Evolutionary conservation across 2,113 vertebrate genomes (phyloP).

Genomic region (Nibea albiflora): DNA sequence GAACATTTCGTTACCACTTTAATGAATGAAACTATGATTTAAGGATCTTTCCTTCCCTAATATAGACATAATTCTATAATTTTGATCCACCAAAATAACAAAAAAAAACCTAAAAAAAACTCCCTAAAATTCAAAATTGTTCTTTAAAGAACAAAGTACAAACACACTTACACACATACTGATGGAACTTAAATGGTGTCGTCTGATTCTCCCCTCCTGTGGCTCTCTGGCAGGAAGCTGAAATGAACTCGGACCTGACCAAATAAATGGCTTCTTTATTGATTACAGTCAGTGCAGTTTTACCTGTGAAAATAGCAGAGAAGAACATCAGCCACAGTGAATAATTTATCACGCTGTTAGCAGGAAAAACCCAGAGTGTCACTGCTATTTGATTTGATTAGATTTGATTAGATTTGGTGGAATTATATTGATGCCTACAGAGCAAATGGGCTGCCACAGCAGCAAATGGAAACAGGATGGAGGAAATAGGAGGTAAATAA

Average conservation of each 20-base stretch:
- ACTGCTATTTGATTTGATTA: slow-evolving; percentile 15
- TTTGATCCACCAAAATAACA: not conserved
- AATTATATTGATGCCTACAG: slow-evolving; percentile 26
- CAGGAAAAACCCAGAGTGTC: slow-evolving; percentile 16
- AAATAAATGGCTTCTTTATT: slow-evolving; percentile 12
- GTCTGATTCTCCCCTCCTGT: not conserved
- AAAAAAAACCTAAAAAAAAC: not conserved
- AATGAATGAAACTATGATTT: no score
- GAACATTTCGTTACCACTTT: not conserved
- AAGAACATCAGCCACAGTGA: not conserved
- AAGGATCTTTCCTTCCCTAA: no score
- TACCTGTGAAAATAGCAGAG: slow-evolving; percentile 19
- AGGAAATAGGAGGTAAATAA: slow-evolving; percentile 7
- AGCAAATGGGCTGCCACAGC: slow-evolving; percentile 10
- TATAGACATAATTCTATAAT: no score
- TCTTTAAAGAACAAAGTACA: not conserved
- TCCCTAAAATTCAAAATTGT: not conserved
- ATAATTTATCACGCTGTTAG: slow-evolving; percentile 29
- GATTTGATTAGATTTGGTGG: slow-evolving; percentile 32
- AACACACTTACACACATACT: not conserved
- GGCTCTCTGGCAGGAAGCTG: not conserved
- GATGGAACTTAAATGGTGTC: not conserved
- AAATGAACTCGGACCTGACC: not conserved
- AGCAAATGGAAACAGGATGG: slow-evolving; percentile 8
- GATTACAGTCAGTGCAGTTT: slow-evolving; percentile 12